Conservation (phyloP, 2,888 invertebrate genomes). For the Amphipoea lucens region DNA sequence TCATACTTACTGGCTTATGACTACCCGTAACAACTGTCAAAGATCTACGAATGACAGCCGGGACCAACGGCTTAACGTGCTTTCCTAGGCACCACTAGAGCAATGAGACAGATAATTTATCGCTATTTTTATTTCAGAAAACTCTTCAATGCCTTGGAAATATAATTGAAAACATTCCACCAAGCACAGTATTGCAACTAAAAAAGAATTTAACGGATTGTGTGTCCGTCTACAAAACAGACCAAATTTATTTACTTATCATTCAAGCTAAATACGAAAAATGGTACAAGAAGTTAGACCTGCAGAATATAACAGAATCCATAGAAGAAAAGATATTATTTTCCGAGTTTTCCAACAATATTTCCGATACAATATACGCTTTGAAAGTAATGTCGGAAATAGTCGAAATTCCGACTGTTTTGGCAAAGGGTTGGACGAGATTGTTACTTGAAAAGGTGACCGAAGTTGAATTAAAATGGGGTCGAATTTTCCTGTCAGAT, state of each 20-base stretch:
- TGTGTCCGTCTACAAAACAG: constrained; percentile 56
- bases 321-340: constrained; percentile 65
- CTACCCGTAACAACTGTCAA: background rate
- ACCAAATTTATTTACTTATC: constrained; percentile 30
- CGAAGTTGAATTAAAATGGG: constrained; percentile 27
- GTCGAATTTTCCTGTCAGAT: constrained; percentile 62
- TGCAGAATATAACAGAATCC: constrained; percentile 65
- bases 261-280: constrained; percentile 47
- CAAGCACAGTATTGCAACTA: constrained; percentile 54
- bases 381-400: constrained; percentile 64
- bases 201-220: constrained; percentile 61
- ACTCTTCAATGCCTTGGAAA: constrained; percentile 65
- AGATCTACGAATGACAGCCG: background rate
- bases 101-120: background rate
- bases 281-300: constrained; percentile 61
- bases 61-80: background rate
- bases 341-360: constrained; percentile 43
- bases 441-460: constrained; percentile 11
- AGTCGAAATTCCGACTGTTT: background rate
- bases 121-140: constrained; percentile 69
- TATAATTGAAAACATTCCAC: constrained; percentile 63
- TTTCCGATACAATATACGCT: constrained; percentile 48
- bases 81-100: background rate
- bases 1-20: background rate
- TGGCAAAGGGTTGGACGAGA: constrained; percentile 29